Percentiles rank a stretch among this genome's conserved stretches.
These are phyloP conservation scores for Micropoecilia bifurca DNA, from an alignment of 2,797 vertebrate genomes.

Conservation along the genomic window DNA sequence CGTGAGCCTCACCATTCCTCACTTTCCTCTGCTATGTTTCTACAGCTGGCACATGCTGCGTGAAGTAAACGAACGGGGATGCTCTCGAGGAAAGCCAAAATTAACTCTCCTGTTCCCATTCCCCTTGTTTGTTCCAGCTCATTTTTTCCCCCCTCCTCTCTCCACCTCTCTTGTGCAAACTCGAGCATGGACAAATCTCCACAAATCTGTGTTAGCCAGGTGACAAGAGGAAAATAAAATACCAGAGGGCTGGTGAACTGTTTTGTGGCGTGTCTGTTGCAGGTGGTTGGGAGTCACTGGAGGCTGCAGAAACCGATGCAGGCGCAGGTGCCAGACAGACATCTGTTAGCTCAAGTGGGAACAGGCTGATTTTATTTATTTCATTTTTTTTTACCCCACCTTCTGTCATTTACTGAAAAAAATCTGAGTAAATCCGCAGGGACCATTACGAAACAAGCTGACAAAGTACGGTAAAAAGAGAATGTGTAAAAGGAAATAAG, in stretches of 20 bases:
- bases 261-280: constrained; percentile 36
- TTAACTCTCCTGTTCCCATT: constrained; percentile 13
- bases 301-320: constrained; percentile 43
- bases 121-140: constrained; percentile 8
- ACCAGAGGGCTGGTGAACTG: constrained; percentile 32
- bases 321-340: constrained; percentile 51
- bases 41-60: constrained; percentile 39
- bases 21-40: constrained; percentile 53
- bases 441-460: not conserved
- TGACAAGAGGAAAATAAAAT: constrained; percentile 45
- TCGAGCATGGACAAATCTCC: constrained; percentile 9
- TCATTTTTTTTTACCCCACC: constrained; percentile 31
- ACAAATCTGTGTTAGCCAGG: constrained; percentile 24
- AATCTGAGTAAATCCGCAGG: constrained; percentile 21
- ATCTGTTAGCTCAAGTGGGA: constrained; percentile 24
- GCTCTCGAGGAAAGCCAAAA: constrained; percentile 25
- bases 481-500: not conserved
- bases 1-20: constrained; percentile 45
- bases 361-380: constrained; percentile 26
- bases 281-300: constrained; percentile 50
- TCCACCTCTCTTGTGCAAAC: not conserved
- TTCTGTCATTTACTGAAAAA: constrained; percentile 13
- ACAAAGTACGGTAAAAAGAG: not conserved
- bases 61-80: constrained; percentile 32
- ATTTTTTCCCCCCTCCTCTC: not conserved